Conservation (phyloP, 2,113 vertebrate genomes). For the Vulpes lagopus region DNA sequence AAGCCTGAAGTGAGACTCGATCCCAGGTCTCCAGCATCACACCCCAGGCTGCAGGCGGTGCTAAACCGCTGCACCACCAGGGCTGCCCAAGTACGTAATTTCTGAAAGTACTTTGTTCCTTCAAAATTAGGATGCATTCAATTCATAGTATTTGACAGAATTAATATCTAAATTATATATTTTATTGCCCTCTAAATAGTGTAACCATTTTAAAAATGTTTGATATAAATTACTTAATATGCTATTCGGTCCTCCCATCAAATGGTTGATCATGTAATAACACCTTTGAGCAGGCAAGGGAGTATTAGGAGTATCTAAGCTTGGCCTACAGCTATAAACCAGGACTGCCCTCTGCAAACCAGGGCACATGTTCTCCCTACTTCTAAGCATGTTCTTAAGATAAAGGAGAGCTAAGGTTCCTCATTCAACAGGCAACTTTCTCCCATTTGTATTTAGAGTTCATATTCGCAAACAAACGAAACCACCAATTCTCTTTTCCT, state of each 20-base stretch:
- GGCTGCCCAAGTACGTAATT: not conserved
- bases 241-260: not conserved
- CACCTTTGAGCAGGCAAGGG: not conserved
- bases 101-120: not conserved
- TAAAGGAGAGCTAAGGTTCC: not conserved
- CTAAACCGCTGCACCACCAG: no score
- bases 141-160: slow-evolving; percentile 6
- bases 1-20: no score
- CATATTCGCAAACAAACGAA: slow-evolving; percentile 18
- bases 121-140: slow-evolving; percentile 17
- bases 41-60: no score
- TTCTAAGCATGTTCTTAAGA: not conserved
- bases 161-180: not conserved
- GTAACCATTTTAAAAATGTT: not conserved
- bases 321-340: not conserved
- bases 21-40: no score
- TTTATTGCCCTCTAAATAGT: not conserved
- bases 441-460: not conserved
- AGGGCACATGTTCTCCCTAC: not conserved
- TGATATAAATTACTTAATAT: slow-evolving; percentile 6
- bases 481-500: not conserved
- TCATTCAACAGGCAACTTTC: not conserved
- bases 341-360: not conserved
- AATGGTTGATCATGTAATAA: not conserved
- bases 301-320: not conserved